Percentiles rank a stretch among this genome's conserved stretches.
Conservation (phyloP, 2,888 invertebrate species). For the Sclerodermus sp. region DNA sequence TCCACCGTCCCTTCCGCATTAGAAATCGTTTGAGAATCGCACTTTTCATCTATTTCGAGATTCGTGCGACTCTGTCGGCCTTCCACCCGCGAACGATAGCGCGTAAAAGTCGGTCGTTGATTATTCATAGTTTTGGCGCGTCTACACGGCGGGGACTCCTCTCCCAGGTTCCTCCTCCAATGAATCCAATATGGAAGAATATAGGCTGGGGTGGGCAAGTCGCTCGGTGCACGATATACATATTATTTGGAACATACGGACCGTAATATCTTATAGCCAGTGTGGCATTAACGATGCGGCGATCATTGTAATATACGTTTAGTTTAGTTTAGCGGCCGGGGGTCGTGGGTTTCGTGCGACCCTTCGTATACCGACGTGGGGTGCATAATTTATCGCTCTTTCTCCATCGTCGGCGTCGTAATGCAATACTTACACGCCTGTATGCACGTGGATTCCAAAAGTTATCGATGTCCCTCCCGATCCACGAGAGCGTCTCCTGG, state of each 20-base stretch:
- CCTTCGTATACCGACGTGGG: conserved; percentile 34
- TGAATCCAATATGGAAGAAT: too few species aligned
- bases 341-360: conserved; percentile 30
- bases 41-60: too few species aligned
- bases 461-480: conserved; percentile 23
- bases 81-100: too few species aligned
- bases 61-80: too few species aligned
- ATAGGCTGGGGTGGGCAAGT: too few species aligned
- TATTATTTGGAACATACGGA: conserved; percentile 51
- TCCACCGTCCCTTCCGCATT: too few species aligned
- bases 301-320: conserved; percentile 54
- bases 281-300: conserved; percentile 50
- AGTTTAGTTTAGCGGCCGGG: conserved; percentile 44
- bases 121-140: too few species aligned
- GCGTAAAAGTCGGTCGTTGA: too few species aligned
- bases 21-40: too few species aligned
- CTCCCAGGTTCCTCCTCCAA: too few species aligned
- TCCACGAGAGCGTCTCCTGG: too few species aligned
- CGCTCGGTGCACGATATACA: background rate
- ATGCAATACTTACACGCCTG: conserved; percentile 40
- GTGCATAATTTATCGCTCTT: conserved; percentile 56
- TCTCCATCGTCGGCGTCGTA: conserved; percentile 26
- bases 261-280: conserved; percentile 51
- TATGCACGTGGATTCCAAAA: conserved; percentile 41
- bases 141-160: too few species aligned